These are phyloP conservation scores for Sitodiplosis mosellana DNA, from an alignment of 1,140 invertebrate genomes.

Conservation along the genomic window DNA sequence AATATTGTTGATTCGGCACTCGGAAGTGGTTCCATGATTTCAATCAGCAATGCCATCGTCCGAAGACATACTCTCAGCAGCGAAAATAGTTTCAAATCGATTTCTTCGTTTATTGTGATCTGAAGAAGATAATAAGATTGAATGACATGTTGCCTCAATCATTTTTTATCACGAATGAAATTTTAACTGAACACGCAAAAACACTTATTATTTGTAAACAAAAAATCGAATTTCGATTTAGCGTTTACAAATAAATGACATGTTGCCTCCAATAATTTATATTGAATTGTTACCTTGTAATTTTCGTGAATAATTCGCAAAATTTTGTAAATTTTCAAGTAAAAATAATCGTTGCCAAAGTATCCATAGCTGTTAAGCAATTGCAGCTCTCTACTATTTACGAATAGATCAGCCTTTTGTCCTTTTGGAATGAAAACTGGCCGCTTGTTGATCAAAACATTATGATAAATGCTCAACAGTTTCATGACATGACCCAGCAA, in stretches of 20 bases:
- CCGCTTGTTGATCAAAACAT: constrained; percentile 46
- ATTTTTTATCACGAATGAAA: constrained; percentile 1
- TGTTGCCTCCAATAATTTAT: constrained; percentile 2
- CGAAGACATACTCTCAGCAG: constrained; percentile 31
- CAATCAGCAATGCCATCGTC: constrained; percentile 17
- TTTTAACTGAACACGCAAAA: too few relatives aligned
- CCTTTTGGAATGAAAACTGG: constrained; percentile 27
- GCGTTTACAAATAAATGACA: too few relatives aligned
- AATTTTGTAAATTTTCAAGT: constrained; percentile 54
- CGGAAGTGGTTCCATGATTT: constrained; percentile 1
- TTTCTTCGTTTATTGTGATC: constrained; percentile 46
- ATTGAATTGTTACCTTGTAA: constrained; percentile 39
- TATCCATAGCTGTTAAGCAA: constrained; percentile 28
- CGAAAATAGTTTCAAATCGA: constrained; percentile 43
- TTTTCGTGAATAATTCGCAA: constrained; percentile 51
- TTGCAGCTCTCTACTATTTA: constrained; percentile 10
- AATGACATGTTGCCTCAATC: constrained; percentile 4
- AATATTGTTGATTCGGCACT: constrained; percentile 18
- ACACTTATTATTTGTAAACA: too few relatives aligned
- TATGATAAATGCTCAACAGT: constrained; percentile 50
- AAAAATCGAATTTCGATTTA: too few relatives aligned
- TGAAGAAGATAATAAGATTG: constrained; percentile 15
- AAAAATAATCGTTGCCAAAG: constrained; percentile 48
- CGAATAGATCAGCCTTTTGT: constrained; percentile 8
- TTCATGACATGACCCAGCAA: constrained; percentile 34